phyloP scores from a whole-genome alignment of 2,888 invertebrate genomes.

The Clepsis dumicolana region DNA sequence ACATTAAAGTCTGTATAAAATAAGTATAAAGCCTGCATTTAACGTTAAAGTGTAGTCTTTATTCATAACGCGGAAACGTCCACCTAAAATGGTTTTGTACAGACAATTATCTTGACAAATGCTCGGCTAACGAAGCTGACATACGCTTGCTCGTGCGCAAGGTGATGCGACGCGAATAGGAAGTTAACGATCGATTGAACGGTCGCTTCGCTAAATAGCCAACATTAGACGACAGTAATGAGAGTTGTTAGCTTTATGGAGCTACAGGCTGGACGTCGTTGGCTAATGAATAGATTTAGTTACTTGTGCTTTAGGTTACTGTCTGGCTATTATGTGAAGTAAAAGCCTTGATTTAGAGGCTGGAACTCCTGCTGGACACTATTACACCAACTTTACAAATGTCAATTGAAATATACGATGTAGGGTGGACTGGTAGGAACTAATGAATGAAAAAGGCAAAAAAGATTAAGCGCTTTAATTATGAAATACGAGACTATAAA shows the following conservation, averaged over 20 bases:
- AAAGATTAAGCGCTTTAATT: too few species aligned
- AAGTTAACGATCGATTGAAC: conserved; percentile 73
- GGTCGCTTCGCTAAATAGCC: conserved; percentile 63
- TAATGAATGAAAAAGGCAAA: too few species aligned
- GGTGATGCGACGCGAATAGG: conserved; percentile 69
- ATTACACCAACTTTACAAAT: too few species aligned
- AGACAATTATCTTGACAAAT: conserved; percentile 82
- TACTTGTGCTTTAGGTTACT: conserved; percentile 29
- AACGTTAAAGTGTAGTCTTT: conserved; percentile 44
- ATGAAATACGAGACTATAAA: too few species aligned
- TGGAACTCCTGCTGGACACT: conserved; percentile 5
- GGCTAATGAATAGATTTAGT: conserved; percentile 36
- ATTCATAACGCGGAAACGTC: conserved; percentile 74
- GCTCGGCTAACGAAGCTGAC: conserved; percentile 76
- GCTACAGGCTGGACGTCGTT: conserved; percentile 28
- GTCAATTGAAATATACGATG: too few species aligned
- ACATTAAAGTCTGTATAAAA: conserved; percentile 15
- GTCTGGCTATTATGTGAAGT: conserved; percentile 24
- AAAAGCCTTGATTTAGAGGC: conserved; percentile 9
- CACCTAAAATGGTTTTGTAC: conserved; percentile 68
- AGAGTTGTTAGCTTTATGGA: conserved; percentile 42
- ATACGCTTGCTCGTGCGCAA: conserved; percentile 60
- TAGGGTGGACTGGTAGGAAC: too few species aligned
- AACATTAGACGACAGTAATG: conserved; percentile 46
- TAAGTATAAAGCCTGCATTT: conserved; percentile 13